Percentiles rank a stretch among this genome's conserved stretches.
Evolutionary conservation across 1,140 invertebrate species (phyloP).

Genomic region (Drosophila cardini): DNA sequence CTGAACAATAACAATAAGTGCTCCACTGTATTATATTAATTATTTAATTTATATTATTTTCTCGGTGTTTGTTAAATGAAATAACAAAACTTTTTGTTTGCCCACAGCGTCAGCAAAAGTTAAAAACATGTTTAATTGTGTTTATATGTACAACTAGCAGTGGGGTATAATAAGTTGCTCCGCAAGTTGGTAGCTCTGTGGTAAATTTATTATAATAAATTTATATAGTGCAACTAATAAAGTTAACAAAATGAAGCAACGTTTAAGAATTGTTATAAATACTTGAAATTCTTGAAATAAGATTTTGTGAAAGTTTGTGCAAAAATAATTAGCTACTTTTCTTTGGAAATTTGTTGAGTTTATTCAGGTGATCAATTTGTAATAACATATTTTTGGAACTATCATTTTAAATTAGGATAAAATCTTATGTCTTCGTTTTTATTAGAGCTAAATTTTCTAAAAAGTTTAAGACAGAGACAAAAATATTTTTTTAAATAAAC

Average conservation of each 20-base stretch:
- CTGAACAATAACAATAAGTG: slow-evolving; percentile 18
- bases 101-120: slow-evolving; percentile 53
- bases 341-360: too few species aligned
- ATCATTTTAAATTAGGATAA: too few species aligned
- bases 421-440: too few species aligned
- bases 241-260: neutral
- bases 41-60: slow-evolving; percentile 43
- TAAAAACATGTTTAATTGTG: slow-evolving; percentile 56
- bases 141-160: neutral
- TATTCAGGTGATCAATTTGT: too few species aligned
- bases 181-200: neutral
- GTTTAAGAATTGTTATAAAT: neutral
- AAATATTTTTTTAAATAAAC: too few species aligned
- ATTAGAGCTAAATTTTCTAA: too few species aligned
- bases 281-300: too few species aligned
- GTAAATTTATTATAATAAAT: neutral
- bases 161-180: neutral
- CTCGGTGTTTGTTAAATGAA: slow-evolving; percentile 40
- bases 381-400: too few species aligned
- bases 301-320: too few species aligned
- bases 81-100: slow-evolving; percentile 32
- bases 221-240: neutral
- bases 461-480: too few species aligned
- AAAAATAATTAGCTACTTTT: too few species aligned
- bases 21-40: slow-evolving; percentile 31